phyloP scores from a whole-genome alignment of 92 coral and sea anemone species.

The Siderastrea radians region DNA sequence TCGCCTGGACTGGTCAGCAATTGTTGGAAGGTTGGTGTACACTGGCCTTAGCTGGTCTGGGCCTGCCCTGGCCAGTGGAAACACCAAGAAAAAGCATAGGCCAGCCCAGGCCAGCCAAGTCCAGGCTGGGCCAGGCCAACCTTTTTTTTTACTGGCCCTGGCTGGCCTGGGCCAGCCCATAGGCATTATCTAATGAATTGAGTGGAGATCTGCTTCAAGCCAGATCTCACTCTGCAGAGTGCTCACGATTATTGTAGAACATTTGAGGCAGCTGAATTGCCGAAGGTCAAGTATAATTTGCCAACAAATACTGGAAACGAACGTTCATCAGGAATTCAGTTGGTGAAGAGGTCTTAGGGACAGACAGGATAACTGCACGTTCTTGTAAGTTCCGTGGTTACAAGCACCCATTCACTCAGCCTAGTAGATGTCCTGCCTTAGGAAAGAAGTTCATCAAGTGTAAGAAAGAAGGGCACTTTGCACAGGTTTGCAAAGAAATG shows the following conservation, averaged over 20 bases:
- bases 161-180: too few relatives aligned
- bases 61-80: too few relatives aligned
- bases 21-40: too few relatives aligned
- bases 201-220: slow-evolving; percentile 75
- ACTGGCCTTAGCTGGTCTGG: too few relatives aligned
- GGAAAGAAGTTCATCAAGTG: slow-evolving; percentile 55
- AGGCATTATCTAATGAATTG: slow-evolving; percentile 55
- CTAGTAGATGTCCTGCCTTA: too few relatives aligned
- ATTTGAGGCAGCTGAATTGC: slow-evolving; percentile 60
- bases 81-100: too few relatives aligned
- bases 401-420: slow-evolving; percentile 71
- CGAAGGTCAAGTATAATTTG: slow-evolving; percentile 42
- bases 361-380: slow-evolving; percentile 32
- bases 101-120: too few relatives aligned
- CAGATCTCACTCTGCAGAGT: slow-evolving; percentile 68
- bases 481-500: slow-evolving; percentile 59
- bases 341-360: background rate
- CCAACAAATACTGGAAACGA: background rate
- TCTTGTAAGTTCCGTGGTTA: slow-evolving; percentile 73
- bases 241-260: slow-evolving; percentile 76
- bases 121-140: too few relatives aligned
- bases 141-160: too few relatives aligned
- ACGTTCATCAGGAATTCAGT: slow-evolving; percentile 19
- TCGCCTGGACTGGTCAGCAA: too few relatives aligned
- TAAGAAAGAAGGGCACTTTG: too few relatives aligned